Evolutionary conservation across 2,113 vertebrate genomes (phyloP).

Genomic region (rat (Rattus norvegicus)): GRCr8 NC_086024.1:98343501-98344000

Average conservation of each 20-base stretch:
- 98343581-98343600: background rate
- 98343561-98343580: too few species aligned
- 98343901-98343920: slow-evolving; percentile 23
- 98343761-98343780: background rate
- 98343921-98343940: slow-evolving; percentile 15
- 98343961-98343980: background rate
- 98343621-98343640: background rate
- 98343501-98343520: too few species aligned
- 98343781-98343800: background rate
- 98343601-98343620: background rate
- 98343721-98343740: background rate
- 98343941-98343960: slow-evolving; percentile 40
- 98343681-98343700: background rate
- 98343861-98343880: slow-evolving; percentile 1
- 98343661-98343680: background rate
- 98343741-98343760: background rate
- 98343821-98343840: background rate
- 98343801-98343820: background rate
- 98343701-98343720: background rate
- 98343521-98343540: too few species aligned
- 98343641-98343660: background rate
- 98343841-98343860: background rate
- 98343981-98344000: background rate
- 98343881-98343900: background rate
- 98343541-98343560: too few species aligned